Percentiles rank a stretch among this genome's conserved stretches.
These are phyloP conservation scores for Neosilurus mollespiculum DNA, from an alignment of 2,797 vertebrate genomes.

Conservation along the genomic window DNA sequence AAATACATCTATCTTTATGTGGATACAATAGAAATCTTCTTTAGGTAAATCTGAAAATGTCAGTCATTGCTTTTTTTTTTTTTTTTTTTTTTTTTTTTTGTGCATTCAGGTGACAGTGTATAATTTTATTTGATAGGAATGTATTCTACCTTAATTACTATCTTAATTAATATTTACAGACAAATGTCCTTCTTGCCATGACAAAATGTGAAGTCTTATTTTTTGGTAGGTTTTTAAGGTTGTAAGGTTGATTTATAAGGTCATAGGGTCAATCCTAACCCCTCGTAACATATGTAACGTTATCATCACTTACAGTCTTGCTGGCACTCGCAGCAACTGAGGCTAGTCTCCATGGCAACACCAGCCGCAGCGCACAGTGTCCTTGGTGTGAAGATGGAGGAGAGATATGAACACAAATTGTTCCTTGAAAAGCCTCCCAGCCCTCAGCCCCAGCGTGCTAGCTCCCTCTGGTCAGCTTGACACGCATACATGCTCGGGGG, in stretches of 20 bases:
- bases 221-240: conserved; percentile 6
- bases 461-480: conserved; percentile 43
- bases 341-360: conserved; percentile 77
- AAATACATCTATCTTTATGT: background rate
- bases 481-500: conserved; percentile 31
- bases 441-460: conserved; percentile 14
- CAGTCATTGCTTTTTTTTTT: background rate
- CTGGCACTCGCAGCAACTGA: conserved; percentile 57
- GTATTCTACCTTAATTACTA: background rate
- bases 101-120: background rate
- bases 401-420: conserved; percentile 65
- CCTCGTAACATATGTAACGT: conserved; percentile 40
- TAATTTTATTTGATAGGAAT: background rate
- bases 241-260: conserved; percentile 31
- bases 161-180: background rate
- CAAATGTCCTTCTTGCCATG: background rate
- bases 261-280: conserved; percentile 49
- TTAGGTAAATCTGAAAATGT: background rate
- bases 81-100: background rate
- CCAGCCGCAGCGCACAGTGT: conserved; percentile 71
- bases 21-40: background rate
- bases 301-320: conserved; percentile 52
- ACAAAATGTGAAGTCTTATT: background rate
- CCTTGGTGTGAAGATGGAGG: conserved; percentile 73
- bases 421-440: conserved; percentile 39